Percentiles rank a stretch among this genome's conserved stretches.
These are phyloP conservation scores for Cerastis leucographa DNA, from an alignment of 2,888 invertebrate genomes.

Conservation along the genomic window DNA sequence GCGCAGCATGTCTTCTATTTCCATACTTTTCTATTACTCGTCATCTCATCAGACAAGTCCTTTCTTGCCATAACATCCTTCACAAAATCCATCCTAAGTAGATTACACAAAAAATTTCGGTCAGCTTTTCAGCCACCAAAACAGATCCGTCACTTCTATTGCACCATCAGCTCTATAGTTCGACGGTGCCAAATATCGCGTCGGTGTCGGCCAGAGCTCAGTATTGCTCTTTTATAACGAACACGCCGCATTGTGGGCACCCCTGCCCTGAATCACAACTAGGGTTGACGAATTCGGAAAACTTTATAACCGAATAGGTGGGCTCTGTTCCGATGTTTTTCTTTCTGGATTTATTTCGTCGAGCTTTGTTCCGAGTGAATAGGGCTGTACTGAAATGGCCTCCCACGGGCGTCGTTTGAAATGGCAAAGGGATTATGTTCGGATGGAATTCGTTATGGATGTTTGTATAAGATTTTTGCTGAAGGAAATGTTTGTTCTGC, in stretches of 20 bases:
- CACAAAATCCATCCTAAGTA: neutral
- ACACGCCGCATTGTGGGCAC: slow-evolving; percentile 58
- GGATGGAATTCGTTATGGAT: slow-evolving; percentile 53
- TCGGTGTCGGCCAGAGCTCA: slow-evolving; percentile 28
- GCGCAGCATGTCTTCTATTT: too few species aligned
- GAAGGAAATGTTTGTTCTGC: slow-evolving; percentile 40
- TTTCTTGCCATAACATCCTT: too few species aligned
- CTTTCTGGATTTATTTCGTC: slow-evolving; percentile 53
- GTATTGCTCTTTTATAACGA: slow-evolving; percentile 63
- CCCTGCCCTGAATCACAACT: slow-evolving; percentile 59
- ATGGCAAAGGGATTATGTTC: slow-evolving; percentile 41
- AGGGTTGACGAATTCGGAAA: slow-evolving; percentile 59
- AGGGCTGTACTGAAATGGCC: slow-evolving; percentile 46
- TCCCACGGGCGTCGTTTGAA: slow-evolving; percentile 56
- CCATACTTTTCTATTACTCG: too few species aligned
- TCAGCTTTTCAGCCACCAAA: neutral
- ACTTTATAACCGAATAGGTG: slow-evolving; percentile 60
- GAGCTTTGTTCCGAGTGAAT: slow-evolving; percentile 58
- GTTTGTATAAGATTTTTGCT: slow-evolving; percentile 44
- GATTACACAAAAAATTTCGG: neutral
- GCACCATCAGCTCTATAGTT: slow-evolving; percentile 36
- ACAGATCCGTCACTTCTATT: slow-evolving; percentile 27
- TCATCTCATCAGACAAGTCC: too few species aligned
- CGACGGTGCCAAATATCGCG: slow-evolving; percentile 58
- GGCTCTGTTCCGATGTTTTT: slow-evolving; percentile 49